phyloP scores from a whole-genome alignment of 2,113 vertebrate genomes.

The Heptranchias perlo region DNA sequence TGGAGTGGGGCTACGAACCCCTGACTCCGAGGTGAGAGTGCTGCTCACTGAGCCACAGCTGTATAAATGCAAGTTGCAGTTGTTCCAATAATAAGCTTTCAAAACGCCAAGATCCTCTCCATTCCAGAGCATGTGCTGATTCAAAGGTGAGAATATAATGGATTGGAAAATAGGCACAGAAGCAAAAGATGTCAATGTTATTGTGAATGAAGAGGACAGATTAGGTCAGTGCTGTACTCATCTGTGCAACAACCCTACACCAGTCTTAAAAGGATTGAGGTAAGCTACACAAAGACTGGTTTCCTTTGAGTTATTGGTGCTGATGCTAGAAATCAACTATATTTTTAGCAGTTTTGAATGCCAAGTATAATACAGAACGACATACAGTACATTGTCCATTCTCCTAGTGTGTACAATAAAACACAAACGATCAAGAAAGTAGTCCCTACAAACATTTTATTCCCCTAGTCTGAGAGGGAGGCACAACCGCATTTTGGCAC shows the following conservation, averaged over 20 bases:
- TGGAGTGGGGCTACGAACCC: background rate
- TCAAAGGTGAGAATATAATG: background rate
- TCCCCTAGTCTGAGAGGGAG: background rate
- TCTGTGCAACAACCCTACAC: background rate
- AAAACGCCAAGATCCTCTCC: background rate
- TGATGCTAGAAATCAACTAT: too few species aligned
- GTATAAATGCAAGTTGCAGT: background rate
- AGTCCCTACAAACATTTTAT: background rate
- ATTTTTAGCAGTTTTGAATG: background rate
- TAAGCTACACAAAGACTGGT: background rate
- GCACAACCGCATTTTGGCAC: background rate
- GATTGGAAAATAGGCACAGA: background rate
- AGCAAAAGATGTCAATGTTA: background rate
- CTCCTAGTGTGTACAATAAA: background rate
- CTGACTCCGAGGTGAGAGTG: background rate
- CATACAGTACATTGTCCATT: background rate
- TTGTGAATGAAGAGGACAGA: background rate
- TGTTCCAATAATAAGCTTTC: background rate
- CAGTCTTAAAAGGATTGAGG: background rate
- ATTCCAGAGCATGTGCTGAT: too few species aligned
- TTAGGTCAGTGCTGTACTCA: background rate
- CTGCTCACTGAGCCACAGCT: background rate
- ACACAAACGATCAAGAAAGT: background rate
- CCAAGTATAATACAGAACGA: background rate
- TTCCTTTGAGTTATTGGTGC: background rate